These are phyloP conservation scores for Euwallacea similis DNA, from an alignment of 1,140 invertebrate species.

Conservation along the genomic window DNA sequence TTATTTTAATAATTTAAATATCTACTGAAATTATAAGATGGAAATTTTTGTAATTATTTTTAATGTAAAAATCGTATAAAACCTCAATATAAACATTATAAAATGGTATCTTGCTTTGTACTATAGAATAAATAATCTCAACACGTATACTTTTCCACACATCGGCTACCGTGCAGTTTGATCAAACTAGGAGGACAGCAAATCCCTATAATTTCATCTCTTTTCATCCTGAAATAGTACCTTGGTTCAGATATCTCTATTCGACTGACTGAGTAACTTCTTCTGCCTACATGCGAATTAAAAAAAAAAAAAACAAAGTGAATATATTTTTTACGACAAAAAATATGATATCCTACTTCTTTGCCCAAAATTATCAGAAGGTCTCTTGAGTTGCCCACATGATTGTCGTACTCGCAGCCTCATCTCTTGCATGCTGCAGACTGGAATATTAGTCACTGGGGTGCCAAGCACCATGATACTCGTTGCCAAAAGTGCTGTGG, in stretches of 20 bases:
- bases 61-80: no score
- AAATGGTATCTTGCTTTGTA: no score
- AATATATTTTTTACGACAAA: background rate
- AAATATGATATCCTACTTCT: background rate
- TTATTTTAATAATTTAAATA: no score
- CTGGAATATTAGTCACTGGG: background rate
- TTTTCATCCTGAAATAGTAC: constrained; percentile 13
- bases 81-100: no score
- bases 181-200: constrained; percentile 16
- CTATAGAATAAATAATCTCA: no score
- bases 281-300: background rate
- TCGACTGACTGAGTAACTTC: background rate
- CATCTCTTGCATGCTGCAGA: constrained; percentile 5
- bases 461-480: no score
- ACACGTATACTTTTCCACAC: constrained; percentile 7
- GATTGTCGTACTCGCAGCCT: constrained; percentile 2
- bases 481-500: no score
- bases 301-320: no score
- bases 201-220: background rate
- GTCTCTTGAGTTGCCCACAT: background rate
- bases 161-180: background rate
- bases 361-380: background rate
- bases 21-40: no score
- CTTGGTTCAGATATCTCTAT: background rate
- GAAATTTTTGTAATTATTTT: no score